phyloP scores from a whole-genome alignment of 2,888 invertebrate genomes.

The Erebia palarica region DNA sequence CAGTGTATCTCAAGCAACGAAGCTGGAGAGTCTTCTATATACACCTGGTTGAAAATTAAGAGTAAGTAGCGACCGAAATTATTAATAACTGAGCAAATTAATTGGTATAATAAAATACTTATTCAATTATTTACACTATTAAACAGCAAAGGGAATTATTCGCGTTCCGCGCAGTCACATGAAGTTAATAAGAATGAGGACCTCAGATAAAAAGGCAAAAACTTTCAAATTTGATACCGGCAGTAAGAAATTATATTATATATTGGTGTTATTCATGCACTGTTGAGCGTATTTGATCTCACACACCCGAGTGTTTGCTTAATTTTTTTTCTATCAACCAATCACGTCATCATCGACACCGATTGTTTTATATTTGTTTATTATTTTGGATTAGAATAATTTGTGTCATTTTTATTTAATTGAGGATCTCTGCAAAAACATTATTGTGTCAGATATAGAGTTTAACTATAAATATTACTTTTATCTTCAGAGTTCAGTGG shows the following conservation, averaged over 20 bases:
- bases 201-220: slow-evolving; percentile 80
- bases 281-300: slow-evolving; percentile 54
- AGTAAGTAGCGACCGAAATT: slow-evolving; percentile 85
- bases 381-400: slow-evolving; percentile 4
- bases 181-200: slow-evolving; percentile 85
- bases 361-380: slow-evolving; percentile 6
- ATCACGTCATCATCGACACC: slow-evolving; percentile 20
- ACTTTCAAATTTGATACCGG: slow-evolving; percentile 84
- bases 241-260: slow-evolving; percentile 68
- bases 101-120: slow-evolving; percentile 42
- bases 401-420: too few relatives aligned
- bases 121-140: slow-evolving; percentile 53
- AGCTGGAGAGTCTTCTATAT: slow-evolving; percentile 94
- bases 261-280: slow-evolving; percentile 35
- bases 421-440: too few relatives aligned
- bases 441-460: too few relatives aligned
- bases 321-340: slow-evolving; percentile 43
- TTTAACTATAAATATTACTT: too few relatives aligned
- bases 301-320: slow-evolving; percentile 60
- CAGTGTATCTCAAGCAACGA: slow-evolving; percentile 96
- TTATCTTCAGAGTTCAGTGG: too few relatives aligned
- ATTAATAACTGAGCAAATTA: neutral
- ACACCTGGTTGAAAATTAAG: slow-evolving; percentile 96
- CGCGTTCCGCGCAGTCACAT: slow-evolving; percentile 82
- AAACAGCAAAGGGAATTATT: slow-evolving; percentile 72